These are phyloP conservation scores for Bacillus rossius DNA, from an alignment of 1,140 invertebrate genomes.

Conservation along the genomic window DNA sequence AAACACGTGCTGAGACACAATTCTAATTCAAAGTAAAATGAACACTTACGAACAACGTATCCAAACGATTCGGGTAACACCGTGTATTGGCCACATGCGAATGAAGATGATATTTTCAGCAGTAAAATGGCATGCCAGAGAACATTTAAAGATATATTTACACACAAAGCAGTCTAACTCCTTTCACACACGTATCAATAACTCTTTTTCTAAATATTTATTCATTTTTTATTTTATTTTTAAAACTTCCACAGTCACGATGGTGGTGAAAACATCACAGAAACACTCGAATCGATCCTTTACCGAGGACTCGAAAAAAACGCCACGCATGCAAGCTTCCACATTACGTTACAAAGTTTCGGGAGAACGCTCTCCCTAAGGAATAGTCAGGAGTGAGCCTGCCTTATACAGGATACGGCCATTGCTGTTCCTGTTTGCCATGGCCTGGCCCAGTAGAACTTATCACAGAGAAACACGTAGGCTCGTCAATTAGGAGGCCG, in stretches of 20 bases:
- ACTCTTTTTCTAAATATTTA: not conserved
- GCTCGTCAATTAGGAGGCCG: not conserved
- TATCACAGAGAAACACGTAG: slow-evolving; percentile 12
- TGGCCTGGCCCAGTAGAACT: slow-evolving; percentile 15
- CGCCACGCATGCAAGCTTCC: not conserved
- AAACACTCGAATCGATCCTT: not conserved
- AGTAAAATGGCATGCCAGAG: slow-evolving; percentile 8
- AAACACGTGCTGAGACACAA: no score
- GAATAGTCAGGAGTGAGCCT: slow-evolving; percentile 14
- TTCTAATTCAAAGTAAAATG: no score
- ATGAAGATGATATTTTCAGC: slow-evolving; percentile 15
- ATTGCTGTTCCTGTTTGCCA: not conserved
- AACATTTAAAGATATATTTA: slow-evolving; percentile 15
- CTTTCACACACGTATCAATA: slow-evolving; percentile 7
- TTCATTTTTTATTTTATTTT: slow-evolving; percentile 1
- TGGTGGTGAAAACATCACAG: slow-evolving; percentile 1
- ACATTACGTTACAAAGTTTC: not conserved
- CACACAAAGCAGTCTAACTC: slow-evolving; percentile 19
- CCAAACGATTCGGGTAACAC: no score
- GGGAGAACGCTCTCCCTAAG: not conserved
- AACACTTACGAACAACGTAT: no score
- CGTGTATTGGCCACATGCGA: no score
- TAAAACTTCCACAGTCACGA: slow-evolving; percentile 1
- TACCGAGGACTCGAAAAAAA: not conserved
- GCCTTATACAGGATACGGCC: slow-evolving; percentile 6